Base-by-base conservation (phyloP, 2,888 invertebrate genomes). In the Isotomurus palustris region DNA sequence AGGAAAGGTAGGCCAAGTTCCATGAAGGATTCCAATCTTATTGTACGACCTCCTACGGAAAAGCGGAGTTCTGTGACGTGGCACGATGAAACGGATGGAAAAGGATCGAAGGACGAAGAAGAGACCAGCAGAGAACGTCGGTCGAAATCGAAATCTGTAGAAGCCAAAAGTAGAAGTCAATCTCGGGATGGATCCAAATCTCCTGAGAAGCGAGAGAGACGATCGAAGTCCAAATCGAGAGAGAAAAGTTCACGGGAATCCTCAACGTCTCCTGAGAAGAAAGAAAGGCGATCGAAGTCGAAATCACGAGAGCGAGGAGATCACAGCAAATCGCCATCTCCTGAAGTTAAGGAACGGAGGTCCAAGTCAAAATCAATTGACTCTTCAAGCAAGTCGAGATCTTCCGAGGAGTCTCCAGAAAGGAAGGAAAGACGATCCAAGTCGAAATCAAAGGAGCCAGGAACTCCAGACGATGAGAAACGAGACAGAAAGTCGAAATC, bases 21-120 rank as follows among this genome's bases (percentile, higher is more conserved):
- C 8, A 53, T 49, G 40, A 59, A 59, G 29, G 50, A 60, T 8
- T 60, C 64, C 2, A 63, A 57, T 49, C 36, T 60, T 12, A 64
- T 60, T 28, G 56, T 60, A n/a, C 45, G 64, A 36, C 56, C 49
- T n/a, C 59, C 32, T 32, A 40, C 40, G 12, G 40, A 40, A n/a
- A n/a, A n/a, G n/a, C n/a, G n/a, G n/a, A n/a, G n/a, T n/a, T n/a
- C n/a, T n/a, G n/a, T n/a, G n/a, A n/a, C n/a, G n/a, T n/a, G n/a
- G n/a, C n/a, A n/a, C 22, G 64, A 64, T 41, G 61, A 64, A 50
- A 49, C 48, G 10, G 54, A 36, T 4, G 49, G 43, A 6, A 56
- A 58, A 49, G 45, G 40, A n/a, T 24, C 24, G 8, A 41, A 43
- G 27, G 22, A 22, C 6, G 14, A 32, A 32, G 32, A 32, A 14